Evolutionary conservation across 1,140 invertebrate species (phyloP).

Genomic region (Phenacoccus solenopsis): DNA sequence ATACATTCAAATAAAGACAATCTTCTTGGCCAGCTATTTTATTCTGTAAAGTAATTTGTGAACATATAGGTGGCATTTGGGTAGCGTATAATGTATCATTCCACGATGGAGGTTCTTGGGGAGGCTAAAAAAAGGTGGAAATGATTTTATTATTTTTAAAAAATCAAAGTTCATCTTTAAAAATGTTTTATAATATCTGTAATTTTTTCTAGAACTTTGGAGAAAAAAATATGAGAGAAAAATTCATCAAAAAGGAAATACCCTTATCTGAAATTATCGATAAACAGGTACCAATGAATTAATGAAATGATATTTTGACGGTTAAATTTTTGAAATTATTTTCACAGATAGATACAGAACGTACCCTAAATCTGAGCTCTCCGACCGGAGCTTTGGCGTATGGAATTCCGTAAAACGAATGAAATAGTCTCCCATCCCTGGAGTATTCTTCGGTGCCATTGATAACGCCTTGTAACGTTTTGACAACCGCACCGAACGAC

Average conservation of each 20-base stretch:
- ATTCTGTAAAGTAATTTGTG: neutral
- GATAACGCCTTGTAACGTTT: neutral
- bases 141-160: no score
- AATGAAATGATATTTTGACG: no score
- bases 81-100: conserved; percentile 10
- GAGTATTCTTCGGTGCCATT: neutral
- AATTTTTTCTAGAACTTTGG: no score
- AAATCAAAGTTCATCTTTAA: no score
- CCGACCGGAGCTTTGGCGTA: conserved; percentile 23
- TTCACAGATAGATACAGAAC: no score
- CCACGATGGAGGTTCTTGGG: conserved; percentile 8
- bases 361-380: conserved; percentile 21
- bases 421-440: conserved; percentile 6
- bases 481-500: neutral
- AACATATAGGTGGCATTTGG: conserved; percentile 6
- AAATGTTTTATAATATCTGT: no score
- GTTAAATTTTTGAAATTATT: no score
- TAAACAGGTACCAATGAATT: no score
- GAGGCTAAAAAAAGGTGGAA: neutral
- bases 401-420: conserved; percentile 19
- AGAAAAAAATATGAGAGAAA: no score
- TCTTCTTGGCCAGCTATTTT: neutral
- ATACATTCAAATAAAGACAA: neutral
- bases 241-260: no score
- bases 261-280: no score